A percentile compares a stretch with the other conserved stretches of the same genome.
phyloP scores from a whole-genome alignment of 1,140 invertebrate species.

The Pogonomyrmex californicus region DNA sequence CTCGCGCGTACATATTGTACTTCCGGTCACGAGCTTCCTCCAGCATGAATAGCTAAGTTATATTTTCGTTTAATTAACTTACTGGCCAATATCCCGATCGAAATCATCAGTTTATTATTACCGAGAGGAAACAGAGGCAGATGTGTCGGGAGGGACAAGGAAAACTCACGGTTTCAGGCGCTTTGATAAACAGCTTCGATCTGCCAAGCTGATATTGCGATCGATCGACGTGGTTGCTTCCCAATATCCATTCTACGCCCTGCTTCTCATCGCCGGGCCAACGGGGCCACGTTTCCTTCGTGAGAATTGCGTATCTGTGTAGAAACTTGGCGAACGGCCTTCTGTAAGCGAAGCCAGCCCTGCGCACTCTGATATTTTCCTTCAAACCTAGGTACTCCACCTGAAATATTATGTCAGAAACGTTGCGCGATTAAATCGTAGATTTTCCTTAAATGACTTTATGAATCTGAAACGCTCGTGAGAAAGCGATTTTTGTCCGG shows the following conservation, averaged over 20 bases:
- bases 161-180: conserved; percentile 90
- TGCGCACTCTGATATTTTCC: conserved; percentile 90
- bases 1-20: conserved; percentile 90
- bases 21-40: conserved; percentile 92
- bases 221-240: conserved; percentile 88
- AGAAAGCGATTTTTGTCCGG: background rate
- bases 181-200: conserved; percentile 93
- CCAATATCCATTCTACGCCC: conserved; percentile 89
- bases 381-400: conserved; percentile 90
- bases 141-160: background rate
- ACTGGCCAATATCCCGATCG: too few species aligned
- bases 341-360: conserved; percentile 91
- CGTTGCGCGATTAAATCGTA: background rate
- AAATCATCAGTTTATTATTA: background rate
- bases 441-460: background rate
- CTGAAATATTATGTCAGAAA: conserved; percentile 65
- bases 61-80: background rate
- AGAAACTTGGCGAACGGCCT: conserved; percentile 90
- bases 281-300: conserved; percentile 90
- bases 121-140: background rate
- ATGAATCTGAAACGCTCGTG: background rate
- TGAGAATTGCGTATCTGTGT: conserved; percentile 91
- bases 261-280: conserved; percentile 89
- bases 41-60: conserved; percentile 90
- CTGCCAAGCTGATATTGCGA: conserved; percentile 92